phyloP scores from a whole-genome alignment of 2,888 invertebrate genomes.

The Melolontha melolontha region DNA sequence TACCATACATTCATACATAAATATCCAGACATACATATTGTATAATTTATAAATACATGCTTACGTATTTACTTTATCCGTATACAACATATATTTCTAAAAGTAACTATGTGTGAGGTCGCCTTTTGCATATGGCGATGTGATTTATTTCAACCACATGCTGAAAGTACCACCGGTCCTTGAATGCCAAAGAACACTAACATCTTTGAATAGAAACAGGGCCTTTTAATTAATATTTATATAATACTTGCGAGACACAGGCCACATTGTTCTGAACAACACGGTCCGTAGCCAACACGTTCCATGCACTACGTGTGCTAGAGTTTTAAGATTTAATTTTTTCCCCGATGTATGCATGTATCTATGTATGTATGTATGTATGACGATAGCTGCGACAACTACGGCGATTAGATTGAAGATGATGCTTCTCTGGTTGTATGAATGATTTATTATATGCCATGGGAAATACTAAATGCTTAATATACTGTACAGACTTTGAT shows the following conservation, averaged over 20 bases:
- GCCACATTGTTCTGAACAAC: constrained; percentile 23
- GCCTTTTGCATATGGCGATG: constrained; percentile 33
- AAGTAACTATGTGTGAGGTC: constrained; percentile 34
- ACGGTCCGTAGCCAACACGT: too few species aligned
- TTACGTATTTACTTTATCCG: too few species aligned
- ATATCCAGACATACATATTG: too few species aligned
- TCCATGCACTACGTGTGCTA: too few species aligned
- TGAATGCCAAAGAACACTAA: constrained; percentile 36
- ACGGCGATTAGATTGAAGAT: not conserved
- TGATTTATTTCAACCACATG: constrained; percentile 38
- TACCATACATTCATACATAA: too few species aligned
- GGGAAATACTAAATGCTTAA: not conserved
- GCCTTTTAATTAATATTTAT: constrained; percentile 42
- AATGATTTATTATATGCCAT: constrained; percentile 1
- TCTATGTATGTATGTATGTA: not conserved
- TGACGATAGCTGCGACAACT: not conserved
- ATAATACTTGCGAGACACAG: constrained; percentile 32
- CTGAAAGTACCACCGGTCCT: constrained; percentile 26
- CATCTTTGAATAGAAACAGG: constrained; percentile 30
- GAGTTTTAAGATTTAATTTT: not conserved
- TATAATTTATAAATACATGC: too few species aligned
- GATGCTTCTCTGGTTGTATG: not conserved
- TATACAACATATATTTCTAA: not conserved
- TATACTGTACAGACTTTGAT: too few species aligned
- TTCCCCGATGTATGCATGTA: not conserved